Base-by-base conservation (phyloP, 2,888 invertebrate species). In the Anorthoa munda region DNA sequence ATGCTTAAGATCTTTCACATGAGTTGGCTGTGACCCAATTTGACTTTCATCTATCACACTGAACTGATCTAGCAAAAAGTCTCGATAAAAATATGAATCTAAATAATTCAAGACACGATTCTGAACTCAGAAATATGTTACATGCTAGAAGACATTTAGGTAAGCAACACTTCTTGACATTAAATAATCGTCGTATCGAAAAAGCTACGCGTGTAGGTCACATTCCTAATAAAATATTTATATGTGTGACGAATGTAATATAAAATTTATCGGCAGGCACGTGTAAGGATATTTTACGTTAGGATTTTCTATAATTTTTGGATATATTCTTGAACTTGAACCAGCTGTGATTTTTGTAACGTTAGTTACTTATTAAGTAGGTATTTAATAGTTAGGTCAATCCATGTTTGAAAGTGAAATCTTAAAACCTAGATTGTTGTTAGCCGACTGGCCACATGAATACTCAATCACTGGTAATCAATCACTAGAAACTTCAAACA, bases 201-300 rank as follows among this genome's bases (percentile, higher is more conserved):
- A 68, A 39, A 46, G 23, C 51, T n/a, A 18, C 26, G 13, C 39
- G 23, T 81, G 11, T 80, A 58, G 58, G 55, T 69, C 66, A 75
- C 59, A 75, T 59, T 53, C 53, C 39, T 66, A 26, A 60, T 79
- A 59, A 60, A 64, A 81, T 76, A 81, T 75, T 60, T 48, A 75
- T 58, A 50, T n/a, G 15, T 23, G n/a, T 5, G 39, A 58, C 31
- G 31, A 60, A 55, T 55, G 39, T 73, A 39, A 67, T 75, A 60
- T 65, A 74, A 74, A 67, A 68, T 60, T n/a, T 51, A 61, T 75
- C 13, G 39, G 31, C 51, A 21, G 31, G 17, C 64, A 56, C 75
- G 66, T 56, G 67, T 65, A 68, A 51, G 17, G 48, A 58, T 1
- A 55, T 55, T 53, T 26, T 53, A 63, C 26, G 7, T 48, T 70